Evolutionary conservation across 2,888 invertebrate genomes (phyloP).

Genomic region (Disparrhopalites patrizii): DNA sequence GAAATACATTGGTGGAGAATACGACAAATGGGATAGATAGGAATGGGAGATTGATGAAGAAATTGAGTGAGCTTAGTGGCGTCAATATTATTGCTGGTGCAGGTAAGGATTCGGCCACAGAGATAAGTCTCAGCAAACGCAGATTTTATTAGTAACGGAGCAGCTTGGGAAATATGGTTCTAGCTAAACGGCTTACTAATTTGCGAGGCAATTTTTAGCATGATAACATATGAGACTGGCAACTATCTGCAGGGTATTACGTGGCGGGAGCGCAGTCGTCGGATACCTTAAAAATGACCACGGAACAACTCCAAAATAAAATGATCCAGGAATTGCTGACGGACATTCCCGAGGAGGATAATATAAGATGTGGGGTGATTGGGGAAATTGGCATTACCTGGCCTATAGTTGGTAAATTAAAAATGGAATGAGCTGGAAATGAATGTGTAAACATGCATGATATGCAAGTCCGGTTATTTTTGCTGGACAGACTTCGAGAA

Average conservation of each 20-base stretch:
- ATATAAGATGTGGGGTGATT: constrained; percentile 71
- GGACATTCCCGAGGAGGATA: constrained; percentile 60
- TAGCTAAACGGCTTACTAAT: too few species aligned
- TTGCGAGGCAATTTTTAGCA: too few species aligned
- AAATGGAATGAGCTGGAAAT: too few species aligned
- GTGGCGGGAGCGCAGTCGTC: constrained; percentile 61
- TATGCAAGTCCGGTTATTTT: too few species aligned
- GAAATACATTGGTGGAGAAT: constrained; percentile 74
- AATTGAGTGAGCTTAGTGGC: constrained; percentile 60
- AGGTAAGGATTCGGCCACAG: too few species aligned
- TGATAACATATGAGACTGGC: too few species aligned
- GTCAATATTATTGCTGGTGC: constrained; percentile 73
- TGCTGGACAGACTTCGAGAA: constrained; percentile 75
- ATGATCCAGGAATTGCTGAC: constrained; percentile 59
- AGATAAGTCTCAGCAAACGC: too few species aligned
- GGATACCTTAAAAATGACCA: constrained; percentile 53
- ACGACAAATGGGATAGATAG: constrained; percentile 67
- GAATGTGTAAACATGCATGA: too few species aligned
- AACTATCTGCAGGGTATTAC: constrained; percentile 66
- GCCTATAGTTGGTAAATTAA: constrained; percentile 76
- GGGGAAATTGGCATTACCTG: constrained; percentile 78
- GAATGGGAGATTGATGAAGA: constrained; percentile 60
- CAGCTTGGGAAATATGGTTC: too few species aligned
- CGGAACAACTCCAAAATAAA: constrained; percentile 63
- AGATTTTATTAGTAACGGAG: too few species aligned